Evolutionary conservation across 2,888 invertebrate species (phyloP).

Genomic region (Scaptomyza flava): DNA sequence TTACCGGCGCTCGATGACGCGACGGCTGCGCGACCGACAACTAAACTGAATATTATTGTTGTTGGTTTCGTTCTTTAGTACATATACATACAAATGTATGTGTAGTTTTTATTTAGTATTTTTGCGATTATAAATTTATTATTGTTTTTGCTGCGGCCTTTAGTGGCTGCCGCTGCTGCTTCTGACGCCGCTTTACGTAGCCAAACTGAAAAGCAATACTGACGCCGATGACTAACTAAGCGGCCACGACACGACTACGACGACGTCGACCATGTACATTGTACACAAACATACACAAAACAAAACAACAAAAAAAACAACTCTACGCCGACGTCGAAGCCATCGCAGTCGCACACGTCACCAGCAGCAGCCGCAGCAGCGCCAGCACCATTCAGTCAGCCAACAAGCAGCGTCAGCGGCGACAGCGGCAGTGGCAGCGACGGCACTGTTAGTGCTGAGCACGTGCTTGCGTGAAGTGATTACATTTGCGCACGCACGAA

Average conservation of each 20-base stretch:
- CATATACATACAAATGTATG: background rate
- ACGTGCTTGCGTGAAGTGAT: conserved; percentile 28
- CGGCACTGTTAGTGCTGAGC: conserved; percentile 33
- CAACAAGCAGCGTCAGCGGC: conserved; percentile 13
- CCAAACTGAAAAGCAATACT: conserved; percentile 72
- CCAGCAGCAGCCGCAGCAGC: conserved; percentile 39
- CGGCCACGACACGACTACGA: conserved; percentile 56
- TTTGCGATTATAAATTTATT: conserved; percentile 20
- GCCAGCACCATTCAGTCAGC: conserved; percentile 7
- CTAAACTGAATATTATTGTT: conserved; percentile 36
- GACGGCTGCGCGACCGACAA: conserved; percentile 53
- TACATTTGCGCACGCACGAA: conserved; percentile 9
- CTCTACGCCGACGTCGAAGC: conserved; percentile 42
- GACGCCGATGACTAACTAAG: conserved; percentile 72
- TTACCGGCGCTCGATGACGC: conserved; percentile 59
- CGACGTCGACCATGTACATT: conserved; percentile 32
- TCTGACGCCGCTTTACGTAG: conserved; percentile 70
- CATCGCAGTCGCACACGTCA: conserved; percentile 54
- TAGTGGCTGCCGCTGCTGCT: conserved; percentile 47
- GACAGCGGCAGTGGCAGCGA: conserved; percentile 5
- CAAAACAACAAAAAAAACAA: background rate
- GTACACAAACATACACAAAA: conserved; percentile 10
- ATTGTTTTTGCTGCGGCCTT: conserved; percentile 36
- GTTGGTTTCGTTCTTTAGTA: conserved; percentile 4
- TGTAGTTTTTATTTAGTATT: conserved; percentile 2